A percentile compares a stretch with the other conserved stretches of the same genome.
Conservation (phyloP, 2,113 vertebrate genomes). For the Hiodon tergisus region DNA sequence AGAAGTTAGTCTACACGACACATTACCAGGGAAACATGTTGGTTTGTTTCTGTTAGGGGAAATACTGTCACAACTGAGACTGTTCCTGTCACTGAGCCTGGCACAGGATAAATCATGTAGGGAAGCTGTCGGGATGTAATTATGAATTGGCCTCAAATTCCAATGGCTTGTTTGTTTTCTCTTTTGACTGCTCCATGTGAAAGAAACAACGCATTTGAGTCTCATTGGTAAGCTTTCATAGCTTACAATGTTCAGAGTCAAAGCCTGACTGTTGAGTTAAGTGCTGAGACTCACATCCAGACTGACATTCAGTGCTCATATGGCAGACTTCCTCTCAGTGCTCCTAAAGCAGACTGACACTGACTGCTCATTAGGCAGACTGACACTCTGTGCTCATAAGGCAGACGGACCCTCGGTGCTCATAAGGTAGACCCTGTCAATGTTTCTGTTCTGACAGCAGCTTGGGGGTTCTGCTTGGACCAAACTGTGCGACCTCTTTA, state of each 20-base stretch:
- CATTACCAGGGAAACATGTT: no score
- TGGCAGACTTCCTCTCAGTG: background rate
- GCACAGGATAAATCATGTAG: slow-evolving; percentile 10
- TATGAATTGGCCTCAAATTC: slow-evolving; percentile 26
- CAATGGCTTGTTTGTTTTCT: background rate
- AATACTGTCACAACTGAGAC: background rate
- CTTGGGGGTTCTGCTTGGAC: background rate
- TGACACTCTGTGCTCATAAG: background rate
- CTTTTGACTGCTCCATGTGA: slow-evolving; percentile 19
- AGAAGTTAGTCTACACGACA: background rate
- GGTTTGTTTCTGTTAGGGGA: background rate
- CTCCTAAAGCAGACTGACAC: background rate
- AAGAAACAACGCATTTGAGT: no score
- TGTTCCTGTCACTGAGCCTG: slow-evolving; percentile 7
- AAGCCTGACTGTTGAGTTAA: slow-evolving; percentile 18
- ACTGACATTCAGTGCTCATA: background rate
- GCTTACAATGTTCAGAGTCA: background rate
- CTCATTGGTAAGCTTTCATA: no score
- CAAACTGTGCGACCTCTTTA: slow-evolving; percentile 28
- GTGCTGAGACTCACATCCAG: background rate
- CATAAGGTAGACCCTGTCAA: slow-evolving; percentile 39
- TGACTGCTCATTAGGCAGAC: background rate
- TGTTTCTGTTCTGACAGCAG: slow-evolving; percentile 39
- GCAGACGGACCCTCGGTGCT: slow-evolving; percentile 12
- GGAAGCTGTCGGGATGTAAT: slow-evolving; percentile 26